Evolutionary conservation across 2,888 invertebrate genomes (phyloP), one percentile per base, ranked within the genome.

Genomic region (Electrophaes corylata): DNA sequence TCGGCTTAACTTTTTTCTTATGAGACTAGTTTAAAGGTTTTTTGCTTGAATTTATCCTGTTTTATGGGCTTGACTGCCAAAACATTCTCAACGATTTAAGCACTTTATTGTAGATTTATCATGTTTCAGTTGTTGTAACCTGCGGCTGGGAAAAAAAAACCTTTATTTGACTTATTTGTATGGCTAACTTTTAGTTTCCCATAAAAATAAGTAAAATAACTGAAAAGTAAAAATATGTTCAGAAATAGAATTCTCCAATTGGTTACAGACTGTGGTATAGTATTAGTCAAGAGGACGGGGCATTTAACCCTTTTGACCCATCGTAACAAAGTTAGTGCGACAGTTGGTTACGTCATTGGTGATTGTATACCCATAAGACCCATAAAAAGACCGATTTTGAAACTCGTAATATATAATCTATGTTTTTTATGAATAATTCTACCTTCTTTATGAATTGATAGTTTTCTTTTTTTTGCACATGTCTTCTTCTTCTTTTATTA

Each of bases 281-380:
- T 64, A 55, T 66, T 71, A 69, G 64, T 64, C 60, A 58, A 48
- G 60, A 65, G 72, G 74, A 78, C 76, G 65, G 76, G 43, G 76
- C 81, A 83, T 77, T 83, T 83, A 83, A 83, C 83, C 83, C 79
- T 69, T 70, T n/a, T 77, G 82, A 79, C 83, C 82, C 78, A 69
- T 72, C 64, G 76, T 83, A 82, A 83, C 79, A 75, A 83, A 76
- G 79, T 82, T 82, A 83, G 70, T 62, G 67, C 74, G 78, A 69
- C 71, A 78, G 71, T 75, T 73, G 79, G 71, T 76, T 72, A 78
- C 76, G 78, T 72, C 76, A 79, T 78, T 79, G 74, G 65, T 67
- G 16, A 18, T 19, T n/a, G 18, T 31, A 6, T 29, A 23, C 26
- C 18, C 18, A 48, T 47, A 14, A 4, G 14, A 20, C n/a, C n/a